Conservation (phyloP, 2,888 invertebrate species). For the Acrocyrtus sp. region DNA sequence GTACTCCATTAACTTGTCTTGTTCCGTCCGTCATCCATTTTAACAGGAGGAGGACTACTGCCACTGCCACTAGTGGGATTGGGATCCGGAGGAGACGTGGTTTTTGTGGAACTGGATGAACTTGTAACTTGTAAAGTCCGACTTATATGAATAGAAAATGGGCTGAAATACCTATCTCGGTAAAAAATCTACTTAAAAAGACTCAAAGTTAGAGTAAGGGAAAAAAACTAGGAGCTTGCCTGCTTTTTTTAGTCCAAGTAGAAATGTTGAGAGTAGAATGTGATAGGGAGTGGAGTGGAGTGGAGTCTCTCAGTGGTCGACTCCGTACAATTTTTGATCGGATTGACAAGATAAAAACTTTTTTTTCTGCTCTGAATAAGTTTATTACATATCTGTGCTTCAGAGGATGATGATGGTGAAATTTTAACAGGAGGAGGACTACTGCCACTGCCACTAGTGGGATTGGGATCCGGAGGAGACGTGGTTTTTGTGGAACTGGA, state of each 20-base stretch:
- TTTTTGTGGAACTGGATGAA: not conserved
- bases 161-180: not conserved
- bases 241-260: too few species aligned
- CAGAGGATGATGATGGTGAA: not conserved
- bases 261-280: not conserved
- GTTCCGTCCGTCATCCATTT: not conserved
- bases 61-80: not conserved
- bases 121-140: not conserved
- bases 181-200: conserved; percentile 9
- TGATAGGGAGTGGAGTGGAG: not conserved
- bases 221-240: too few species aligned
- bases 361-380: not conserved
- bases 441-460: too few species aligned
- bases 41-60: too few species aligned
- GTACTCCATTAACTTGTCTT: conserved; percentile 18
- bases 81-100: not conserved
- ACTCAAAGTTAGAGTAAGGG: conserved; percentile 3
- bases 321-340: conserved; percentile 4
- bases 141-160: not conserved
- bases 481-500: not conserved
- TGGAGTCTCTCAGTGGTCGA: not conserved
- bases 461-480: not conserved
- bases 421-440: not conserved
- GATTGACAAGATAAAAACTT: conserved; percentile 17
- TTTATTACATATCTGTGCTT: too few species aligned